These are phyloP conservation scores for Pachycephus smyrnensis DNA, from an alignment of 2,888 invertebrate genomes.

Conservation along the genomic window DNA sequence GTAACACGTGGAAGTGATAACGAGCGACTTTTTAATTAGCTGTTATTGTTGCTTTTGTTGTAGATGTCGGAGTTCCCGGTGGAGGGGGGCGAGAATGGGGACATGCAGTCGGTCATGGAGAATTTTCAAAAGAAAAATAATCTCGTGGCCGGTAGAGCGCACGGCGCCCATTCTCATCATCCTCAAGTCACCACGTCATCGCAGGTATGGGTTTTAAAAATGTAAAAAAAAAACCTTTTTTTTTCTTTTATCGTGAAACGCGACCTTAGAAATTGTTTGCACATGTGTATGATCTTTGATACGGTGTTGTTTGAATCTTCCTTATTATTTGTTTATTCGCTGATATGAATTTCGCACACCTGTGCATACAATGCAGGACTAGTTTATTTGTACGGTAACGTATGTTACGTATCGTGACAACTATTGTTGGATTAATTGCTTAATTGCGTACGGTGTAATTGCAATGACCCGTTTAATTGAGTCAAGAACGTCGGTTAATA, in stretches of 20 bases:
- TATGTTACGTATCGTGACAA: no score
- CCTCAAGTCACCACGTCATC: conserved; percentile 72
- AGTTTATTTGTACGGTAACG: not conserved
- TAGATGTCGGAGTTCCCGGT: conserved; percentile 73
- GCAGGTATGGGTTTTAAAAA: conserved; percentile 64
- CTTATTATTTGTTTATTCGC: not conserved
- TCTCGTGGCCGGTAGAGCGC: conserved; percentile 56
- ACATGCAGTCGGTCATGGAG: conserved; percentile 79
- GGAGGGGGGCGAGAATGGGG: conserved; percentile 72
- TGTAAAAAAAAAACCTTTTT: conserved; percentile 10
- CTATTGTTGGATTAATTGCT: not conserved
- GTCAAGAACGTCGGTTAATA: not conserved
- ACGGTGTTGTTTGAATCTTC: not conserved
- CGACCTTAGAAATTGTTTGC: not conserved
- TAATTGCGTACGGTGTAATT: not conserved
- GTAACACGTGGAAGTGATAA: no score
- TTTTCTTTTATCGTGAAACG: not conserved
- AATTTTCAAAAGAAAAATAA: conserved; percentile 78
- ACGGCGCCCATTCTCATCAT: conserved; percentile 52
- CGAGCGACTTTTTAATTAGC: conserved; percentile 13
- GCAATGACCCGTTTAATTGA: not conserved
- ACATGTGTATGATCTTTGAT: not conserved
- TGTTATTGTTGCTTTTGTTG: conserved; percentile 25
- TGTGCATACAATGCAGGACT: not conserved
- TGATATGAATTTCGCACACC: not conserved